These are phyloP conservation scores for Bufotes viridis DNA, from an alignment of 2,797 vertebrate species.

Conservation along the genomic window DNA sequence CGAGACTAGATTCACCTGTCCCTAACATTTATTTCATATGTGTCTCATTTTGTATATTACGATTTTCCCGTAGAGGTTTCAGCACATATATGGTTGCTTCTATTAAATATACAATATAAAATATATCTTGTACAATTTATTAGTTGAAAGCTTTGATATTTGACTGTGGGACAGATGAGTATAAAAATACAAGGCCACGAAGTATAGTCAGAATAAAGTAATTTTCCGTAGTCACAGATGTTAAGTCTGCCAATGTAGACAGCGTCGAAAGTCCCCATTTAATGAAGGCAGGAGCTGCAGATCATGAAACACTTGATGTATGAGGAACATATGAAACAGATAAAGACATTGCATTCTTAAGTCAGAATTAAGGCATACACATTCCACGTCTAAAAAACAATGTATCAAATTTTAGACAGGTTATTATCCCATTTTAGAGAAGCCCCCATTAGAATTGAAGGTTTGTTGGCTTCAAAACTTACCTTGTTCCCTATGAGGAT, in stretches of 20 bases:
- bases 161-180: not conserved
- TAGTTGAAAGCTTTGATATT: conserved; percentile 16
- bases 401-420: conserved; percentile 43
- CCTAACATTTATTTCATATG: not conserved
- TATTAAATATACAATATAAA: not conserved
- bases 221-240: conserved; percentile 27
- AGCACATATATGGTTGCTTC: not conserved
- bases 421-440: conserved; percentile 39
- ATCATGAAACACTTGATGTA: conserved; percentile 44
- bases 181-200: not conserved
- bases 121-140: not conserved
- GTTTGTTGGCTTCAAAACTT: conserved; percentile 7
- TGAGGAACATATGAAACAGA: conserved; percentile 53
- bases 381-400: conserved; percentile 36
- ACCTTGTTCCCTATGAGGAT: conserved; percentile 24
- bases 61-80: not conserved
- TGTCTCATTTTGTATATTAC: not conserved
- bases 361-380: conserved; percentile 39
- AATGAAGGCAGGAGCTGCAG: conserved; percentile 27
- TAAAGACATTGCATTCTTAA: conserved; percentile 45
- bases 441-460: conserved; percentile 24
- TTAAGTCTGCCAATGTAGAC: conserved; percentile 24
- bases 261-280: conserved; percentile 40
- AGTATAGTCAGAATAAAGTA: not conserved
- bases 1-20: not conserved